Conservation (phyloP, 2,888 invertebrate genomes). For the Thecophora atra region DNA sequence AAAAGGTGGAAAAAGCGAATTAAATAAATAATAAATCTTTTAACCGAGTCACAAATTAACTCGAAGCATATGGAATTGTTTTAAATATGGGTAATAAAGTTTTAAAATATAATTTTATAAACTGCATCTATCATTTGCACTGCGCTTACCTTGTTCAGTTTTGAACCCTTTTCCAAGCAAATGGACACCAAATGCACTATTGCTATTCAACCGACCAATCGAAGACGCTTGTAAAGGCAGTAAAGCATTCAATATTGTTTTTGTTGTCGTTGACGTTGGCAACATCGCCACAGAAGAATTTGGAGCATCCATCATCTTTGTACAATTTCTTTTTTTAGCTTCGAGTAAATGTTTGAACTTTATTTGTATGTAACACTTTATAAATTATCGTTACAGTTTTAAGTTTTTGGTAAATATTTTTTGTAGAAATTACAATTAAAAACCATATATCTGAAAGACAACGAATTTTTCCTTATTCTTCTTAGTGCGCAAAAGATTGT, state of each 20-base stretch:
- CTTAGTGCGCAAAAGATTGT: slow-evolving; percentile 9
- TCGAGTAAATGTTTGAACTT: slow-evolving; percentile 12
- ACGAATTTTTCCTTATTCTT: slow-evolving; percentile 35
- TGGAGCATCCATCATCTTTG: slow-evolving; percentile 51
- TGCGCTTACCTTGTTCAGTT: slow-evolving; percentile 55
- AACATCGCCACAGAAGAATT: slow-evolving; percentile 48
- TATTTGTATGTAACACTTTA: slow-evolving; percentile 29
- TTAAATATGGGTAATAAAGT: background rate
- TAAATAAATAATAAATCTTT: no score
- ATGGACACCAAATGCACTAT: slow-evolving; percentile 35
- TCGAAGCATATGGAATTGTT: no score
- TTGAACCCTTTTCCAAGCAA: slow-evolving; percentile 45
- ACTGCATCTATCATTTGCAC: background rate
- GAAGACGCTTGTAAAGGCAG: slow-evolving; percentile 36
- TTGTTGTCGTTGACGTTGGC: slow-evolving; percentile 28
- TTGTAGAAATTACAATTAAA: slow-evolving; percentile 42
- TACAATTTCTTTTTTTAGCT: slow-evolving; percentile 27
- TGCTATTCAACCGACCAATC: slow-evolving; percentile 33
- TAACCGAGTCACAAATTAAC: no score
- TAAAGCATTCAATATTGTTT: slow-evolving; percentile 22
- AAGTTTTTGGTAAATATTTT: slow-evolving; percentile 36
- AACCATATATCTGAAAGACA: slow-evolving; percentile 27
- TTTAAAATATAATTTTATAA: background rate
- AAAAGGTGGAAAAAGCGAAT: no score
- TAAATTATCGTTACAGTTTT: slow-evolving; percentile 25